Percentiles rank a stretch among this genome's conserved stretches.
Conservation (phyloP, 53 echinoderm and acorn worm species). For the Henricia sp. region DNA sequence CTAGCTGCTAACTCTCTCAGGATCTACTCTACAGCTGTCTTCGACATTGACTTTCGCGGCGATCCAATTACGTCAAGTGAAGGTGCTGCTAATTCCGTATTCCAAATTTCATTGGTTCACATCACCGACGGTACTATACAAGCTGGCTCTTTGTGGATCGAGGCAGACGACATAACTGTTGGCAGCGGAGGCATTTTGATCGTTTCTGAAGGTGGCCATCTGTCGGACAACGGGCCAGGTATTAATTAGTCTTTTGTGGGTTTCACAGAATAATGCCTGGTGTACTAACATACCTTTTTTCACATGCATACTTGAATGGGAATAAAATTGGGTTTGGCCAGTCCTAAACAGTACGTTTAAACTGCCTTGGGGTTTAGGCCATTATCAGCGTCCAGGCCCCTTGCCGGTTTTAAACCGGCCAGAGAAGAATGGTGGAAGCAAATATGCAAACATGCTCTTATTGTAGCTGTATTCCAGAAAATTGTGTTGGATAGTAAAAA, state of each 20-base stretch:
- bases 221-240: constrained; percentile 79
- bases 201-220: constrained; percentile 75
- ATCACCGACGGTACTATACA: constrained; percentile 58
- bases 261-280: too few relatives aligned
- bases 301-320: too few relatives aligned
- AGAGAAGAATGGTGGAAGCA: too few relatives aligned
- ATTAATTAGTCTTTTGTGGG: not conserved
- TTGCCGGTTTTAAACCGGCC: too few relatives aligned
- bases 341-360: too few relatives aligned
- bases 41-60: constrained; percentile 68
- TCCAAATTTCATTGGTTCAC: constrained; percentile 36
- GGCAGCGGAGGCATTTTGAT: constrained; percentile 57
- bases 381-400: too few relatives aligned
- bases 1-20: constrained; percentile 42
- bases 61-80: constrained; percentile 11
- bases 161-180: constrained; percentile 29
- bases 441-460: too few relatives aligned
- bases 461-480: too few relatives aligned
- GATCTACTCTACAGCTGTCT: constrained; percentile 52
- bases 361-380: too few relatives aligned
- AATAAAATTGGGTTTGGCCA: too few relatives aligned
- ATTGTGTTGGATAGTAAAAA: too few relatives aligned
- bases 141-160: constrained; percentile 65
- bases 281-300: too few relatives aligned
- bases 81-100: constrained; percentile 54